These are phyloP conservation scores for Macaria notata DNA, from an alignment of 2,888 invertebrate genomes.

Conservation along the genomic window DNA sequence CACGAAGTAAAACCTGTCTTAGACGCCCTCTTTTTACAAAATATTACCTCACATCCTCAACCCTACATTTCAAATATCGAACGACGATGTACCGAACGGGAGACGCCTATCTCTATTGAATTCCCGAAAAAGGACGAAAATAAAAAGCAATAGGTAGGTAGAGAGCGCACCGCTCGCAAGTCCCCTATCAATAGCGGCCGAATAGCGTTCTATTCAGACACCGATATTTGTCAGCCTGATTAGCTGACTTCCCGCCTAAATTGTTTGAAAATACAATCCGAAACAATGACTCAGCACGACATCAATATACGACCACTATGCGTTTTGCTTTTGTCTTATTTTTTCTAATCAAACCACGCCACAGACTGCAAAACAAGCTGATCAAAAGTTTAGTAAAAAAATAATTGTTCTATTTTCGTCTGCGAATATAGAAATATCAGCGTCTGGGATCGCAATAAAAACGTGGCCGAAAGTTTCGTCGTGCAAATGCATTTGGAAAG, in stretches of 20 bases:
- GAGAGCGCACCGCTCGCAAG: slow-evolving; percentile 36
- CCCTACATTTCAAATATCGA: slow-evolving; percentile 72
- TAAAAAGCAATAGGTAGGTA: slow-evolving; percentile 54
- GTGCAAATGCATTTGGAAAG: slow-evolving; percentile 72
- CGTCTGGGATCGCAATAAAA: slow-evolving; percentile 48
- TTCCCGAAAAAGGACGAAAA: slow-evolving; percentile 76
- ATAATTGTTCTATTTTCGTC: slow-evolving; percentile 30
- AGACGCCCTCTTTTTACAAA: background rate
- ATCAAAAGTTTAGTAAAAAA: background rate
- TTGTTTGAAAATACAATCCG: slow-evolving; percentile 51
- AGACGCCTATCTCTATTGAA: slow-evolving; percentile 80
- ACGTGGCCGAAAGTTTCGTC: slow-evolving; percentile 53
- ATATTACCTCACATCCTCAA: slow-evolving; percentile 37
- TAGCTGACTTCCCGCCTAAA: slow-evolving; percentile 63
- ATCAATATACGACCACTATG: slow-evolving; percentile 45
- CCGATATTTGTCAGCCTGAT: slow-evolving; percentile 79
- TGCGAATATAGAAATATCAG: slow-evolving; percentile 36
- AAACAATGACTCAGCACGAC: slow-evolving; percentile 72
- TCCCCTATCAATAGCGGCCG: slow-evolving; percentile 63
- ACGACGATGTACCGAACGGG: slow-evolving; percentile 60
- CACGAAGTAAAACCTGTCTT: too few species aligned
- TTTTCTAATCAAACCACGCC: slow-evolving; percentile 17
- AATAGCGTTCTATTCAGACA: slow-evolving; percentile 66
- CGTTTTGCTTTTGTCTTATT: slow-evolving; percentile 42
- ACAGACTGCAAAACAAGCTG: background rate